Evolutionary conservation across 2,888 invertebrate genomes (phyloP), one percentile per base, ranked within the genome.

Genomic region (Psylliodes chrysocephalus): DNA sequence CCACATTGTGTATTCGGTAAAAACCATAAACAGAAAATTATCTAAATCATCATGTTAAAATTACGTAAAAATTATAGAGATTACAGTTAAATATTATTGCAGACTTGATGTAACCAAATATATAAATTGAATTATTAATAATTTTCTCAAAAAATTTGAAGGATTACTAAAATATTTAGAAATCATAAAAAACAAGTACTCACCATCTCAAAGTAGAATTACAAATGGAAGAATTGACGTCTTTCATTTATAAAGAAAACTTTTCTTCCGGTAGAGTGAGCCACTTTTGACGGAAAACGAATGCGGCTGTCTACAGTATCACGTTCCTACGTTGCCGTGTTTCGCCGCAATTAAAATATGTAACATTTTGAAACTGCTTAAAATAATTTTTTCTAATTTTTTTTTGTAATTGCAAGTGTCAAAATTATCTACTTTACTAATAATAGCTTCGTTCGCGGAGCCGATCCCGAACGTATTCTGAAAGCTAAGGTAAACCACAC

Each of bases 11-110:
- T 75, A 82, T 89, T 89, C 87, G 88, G 86, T 61, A 65, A 51
- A 63, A 89, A 90, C 90, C 89, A 88, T 89, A 86, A 89, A 85
- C 84, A 78, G 79, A 64, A 71, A 71, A 82, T 35, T 15, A 63
- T 85, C 85, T 86, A 85, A 84, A 87, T 90, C 90, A 90, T 90
- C 90, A 90, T 84, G 77, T 47, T 59, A 65, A 59, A 33, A 38
- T 12, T 19, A 17, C 3, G 14, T 3, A 35, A 35, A 35, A 61
- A 25, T 25, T 6, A 4, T 10, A 17, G 38, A 61, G 0, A 30
- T n/a, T n/a, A n/a, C 22, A 18, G 30, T 17, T 22, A 60, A 30
- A 60, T 52, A 47, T 18, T 25, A 10, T 14, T 15, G 22, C 14
- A 15, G 12, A 35, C 10, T 33, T 12, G 30, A 18, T 5, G 19